These are phyloP conservation scores for Agrochola macilenta DNA, from an alignment of 2,888 invertebrate species.

Conservation along the genomic window DNA sequence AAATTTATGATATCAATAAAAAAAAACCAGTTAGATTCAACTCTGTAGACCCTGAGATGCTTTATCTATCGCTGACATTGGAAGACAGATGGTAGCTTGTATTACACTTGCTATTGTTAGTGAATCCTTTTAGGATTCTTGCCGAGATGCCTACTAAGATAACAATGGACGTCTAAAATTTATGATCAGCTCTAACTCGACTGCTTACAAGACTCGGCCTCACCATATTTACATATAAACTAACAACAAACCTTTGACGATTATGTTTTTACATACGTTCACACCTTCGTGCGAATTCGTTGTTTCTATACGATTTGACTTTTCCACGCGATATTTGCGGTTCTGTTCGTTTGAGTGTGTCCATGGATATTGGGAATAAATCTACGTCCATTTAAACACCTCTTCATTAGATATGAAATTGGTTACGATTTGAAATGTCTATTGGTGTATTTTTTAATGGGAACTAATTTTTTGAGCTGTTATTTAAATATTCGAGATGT, in stretches of 20 bases:
- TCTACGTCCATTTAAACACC: not conserved
- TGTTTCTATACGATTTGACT: conserved; percentile 20
- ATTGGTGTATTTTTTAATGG: conserved; percentile 35
- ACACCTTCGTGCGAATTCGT: conserved; percentile 35
- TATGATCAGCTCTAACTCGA: conserved; percentile 52
- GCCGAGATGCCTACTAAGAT: conserved; percentile 54
- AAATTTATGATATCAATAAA: conserved; percentile 58
- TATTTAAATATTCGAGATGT: no score
- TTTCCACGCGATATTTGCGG: conserved; percentile 7
- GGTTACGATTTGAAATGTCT: not conserved
- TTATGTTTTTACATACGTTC: conserved; percentile 45
- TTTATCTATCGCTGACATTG: conserved; percentile 67
- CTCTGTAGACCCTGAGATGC: conserved; percentile 55
- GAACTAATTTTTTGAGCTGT: no score
- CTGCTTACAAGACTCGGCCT: conserved; percentile 36
- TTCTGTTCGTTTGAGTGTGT: not conserved
- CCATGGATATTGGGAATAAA: conserved; percentile 3
- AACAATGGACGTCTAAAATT: conserved; percentile 65
- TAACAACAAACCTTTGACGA: conserved; percentile 21
- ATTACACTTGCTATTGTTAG: conserved; percentile 70
- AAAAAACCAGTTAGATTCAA: conserved; percentile 61
- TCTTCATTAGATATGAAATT: conserved; percentile 2
- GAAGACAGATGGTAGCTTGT: conserved; percentile 70
- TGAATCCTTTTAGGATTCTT: conserved; percentile 71
- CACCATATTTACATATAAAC: conserved; percentile 41